A percentile compares a stretch with the other conserved stretches of the same genome.
These are phyloP conservation scores for Pelodytes ibericus DNA, from an alignment of 2,797 vertebrate genomes.

Conservation along the genomic window DNA sequence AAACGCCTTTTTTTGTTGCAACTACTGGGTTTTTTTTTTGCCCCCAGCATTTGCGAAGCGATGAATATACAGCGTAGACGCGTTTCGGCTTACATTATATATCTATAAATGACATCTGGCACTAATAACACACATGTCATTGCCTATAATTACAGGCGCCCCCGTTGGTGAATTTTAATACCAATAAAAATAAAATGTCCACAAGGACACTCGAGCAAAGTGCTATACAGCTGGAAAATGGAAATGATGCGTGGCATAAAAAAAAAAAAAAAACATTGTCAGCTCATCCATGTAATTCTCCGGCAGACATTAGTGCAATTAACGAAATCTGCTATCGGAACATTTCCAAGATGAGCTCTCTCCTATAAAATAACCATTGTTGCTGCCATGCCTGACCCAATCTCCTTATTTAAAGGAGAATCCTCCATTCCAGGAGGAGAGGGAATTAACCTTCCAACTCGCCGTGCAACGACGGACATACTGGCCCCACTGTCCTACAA, in stretches of 20 bases:
- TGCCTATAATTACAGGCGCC: conserved; percentile 32
- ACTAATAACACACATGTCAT: neutral
- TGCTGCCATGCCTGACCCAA: too few relatives aligned
- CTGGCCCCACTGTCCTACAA: too few relatives aligned
- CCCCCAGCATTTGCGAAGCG: neutral
- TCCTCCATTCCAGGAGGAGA: too few relatives aligned
- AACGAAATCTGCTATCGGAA: neutral
- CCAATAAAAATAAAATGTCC: conserved; percentile 30
- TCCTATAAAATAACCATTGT: neutral
- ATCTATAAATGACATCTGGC: conserved; percentile 37
- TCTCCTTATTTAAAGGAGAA: too few relatives aligned
- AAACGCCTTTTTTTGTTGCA: too few relatives aligned
- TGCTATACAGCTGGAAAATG: neutral
- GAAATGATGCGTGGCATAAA: conserved; percentile 13
- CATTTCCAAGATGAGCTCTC: neutral
- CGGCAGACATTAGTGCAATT: conserved; percentile 15
- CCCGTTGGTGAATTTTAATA: conserved; percentile 4
- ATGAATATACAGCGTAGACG: neutral
- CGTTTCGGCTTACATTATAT: too few relatives aligned
- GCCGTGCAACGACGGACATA: too few relatives aligned
- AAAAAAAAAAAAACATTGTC: neutral
- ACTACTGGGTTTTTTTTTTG: too few relatives aligned
- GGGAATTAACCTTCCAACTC: too few relatives aligned
- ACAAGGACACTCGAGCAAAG: neutral
- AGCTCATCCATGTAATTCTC: conserved; percentile 1